These are phyloP conservation scores for Pimephales promelas DNA, from an alignment of 2,113 vertebrate genomes.

Conservation along the genomic window DNA sequence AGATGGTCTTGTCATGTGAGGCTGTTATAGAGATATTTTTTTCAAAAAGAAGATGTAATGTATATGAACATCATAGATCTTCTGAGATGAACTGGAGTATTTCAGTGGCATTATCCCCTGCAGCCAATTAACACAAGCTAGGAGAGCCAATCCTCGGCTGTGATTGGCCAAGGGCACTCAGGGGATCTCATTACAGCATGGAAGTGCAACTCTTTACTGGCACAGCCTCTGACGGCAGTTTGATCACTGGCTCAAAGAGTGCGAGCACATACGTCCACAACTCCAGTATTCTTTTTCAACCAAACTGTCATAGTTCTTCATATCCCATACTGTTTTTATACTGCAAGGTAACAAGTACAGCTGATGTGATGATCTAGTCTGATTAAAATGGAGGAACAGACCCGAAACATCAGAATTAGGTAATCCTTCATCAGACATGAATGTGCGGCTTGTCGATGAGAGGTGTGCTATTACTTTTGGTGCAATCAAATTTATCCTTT, in stretches of 20 bases:
- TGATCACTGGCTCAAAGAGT: slow-evolving; percentile 38
- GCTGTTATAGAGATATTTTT: neutral
- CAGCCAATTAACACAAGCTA: slow-evolving; percentile 46
- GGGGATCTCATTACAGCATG: slow-evolving; percentile 60
- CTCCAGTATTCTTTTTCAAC: slow-evolving; percentile 24
- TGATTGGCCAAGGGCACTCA: slow-evolving; percentile 45
- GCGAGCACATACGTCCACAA: neutral
- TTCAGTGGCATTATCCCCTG: slow-evolving; percentile 30
- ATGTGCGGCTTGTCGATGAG: neutral
- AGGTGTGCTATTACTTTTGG: neutral
- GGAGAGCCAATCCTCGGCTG: slow-evolving; percentile 14
- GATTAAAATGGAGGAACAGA: neutral
- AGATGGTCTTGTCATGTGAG: neutral
- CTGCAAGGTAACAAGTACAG: neutral
- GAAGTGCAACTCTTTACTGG: slow-evolving; percentile 48
- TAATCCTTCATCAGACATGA: neutral
- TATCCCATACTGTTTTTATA: neutral
- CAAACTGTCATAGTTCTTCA: neutral
- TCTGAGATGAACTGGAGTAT: slow-evolving; percentile 8
- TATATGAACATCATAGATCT: slow-evolving; percentile 20
- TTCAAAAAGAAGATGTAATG: slow-evolving; percentile 3
- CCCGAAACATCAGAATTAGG: neutral
- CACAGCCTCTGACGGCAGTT: slow-evolving; percentile 53
- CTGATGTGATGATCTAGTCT: neutral
- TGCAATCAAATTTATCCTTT: neutral